These are phyloP conservation scores for Promerops cafer DNA, from an alignment of 2,113 vertebrate species.

Conservation along the genomic window DNA sequence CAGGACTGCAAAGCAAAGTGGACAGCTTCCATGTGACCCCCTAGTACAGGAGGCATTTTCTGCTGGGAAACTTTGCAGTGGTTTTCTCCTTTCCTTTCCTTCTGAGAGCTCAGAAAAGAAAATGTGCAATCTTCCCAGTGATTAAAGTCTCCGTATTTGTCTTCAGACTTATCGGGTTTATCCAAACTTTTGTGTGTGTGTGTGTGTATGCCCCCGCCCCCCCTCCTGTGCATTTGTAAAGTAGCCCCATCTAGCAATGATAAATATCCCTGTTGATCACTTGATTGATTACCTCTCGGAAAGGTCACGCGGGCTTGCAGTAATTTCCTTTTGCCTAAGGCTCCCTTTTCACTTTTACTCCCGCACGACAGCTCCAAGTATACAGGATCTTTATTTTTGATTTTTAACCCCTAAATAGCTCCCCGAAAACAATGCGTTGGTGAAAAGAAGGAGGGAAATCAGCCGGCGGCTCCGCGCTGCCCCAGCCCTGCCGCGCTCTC, in stretches of 20 bases:
- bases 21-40: constrained; percentile 18
- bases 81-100: constrained; percentile 7
- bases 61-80: constrained; percentile 2
- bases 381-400: constrained; percentile 85
- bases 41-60: constrained; percentile 30
- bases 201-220: neutral
- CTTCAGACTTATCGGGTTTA: constrained; percentile 55
- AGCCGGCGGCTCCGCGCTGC: constrained; percentile 35
- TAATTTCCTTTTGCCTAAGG: constrained; percentile 98
- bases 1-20: neutral
- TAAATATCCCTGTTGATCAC: constrained; percentile 99
- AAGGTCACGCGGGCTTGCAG: constrained; percentile 95
- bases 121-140: constrained; percentile 12
- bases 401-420: constrained; percentile 86
- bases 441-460: constrained; percentile 66
- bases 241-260: constrained; percentile 88
- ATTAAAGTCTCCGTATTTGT: constrained; percentile 48
- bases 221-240: constrained; percentile 66
- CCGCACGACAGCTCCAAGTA: constrained; percentile 82
- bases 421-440: constrained; percentile 71
- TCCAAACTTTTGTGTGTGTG: constrained; percentile 62
- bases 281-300: constrained; percentile 99
- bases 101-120: neutral
- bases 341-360: constrained; percentile 97
- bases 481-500: constrained; percentile 11